A percentile compares a stretch with the other conserved stretches of the same genome.
Evolutionary conservation across 2,888 invertebrate species (phyloP).

Genomic region (Dynastes tityus): DNA sequence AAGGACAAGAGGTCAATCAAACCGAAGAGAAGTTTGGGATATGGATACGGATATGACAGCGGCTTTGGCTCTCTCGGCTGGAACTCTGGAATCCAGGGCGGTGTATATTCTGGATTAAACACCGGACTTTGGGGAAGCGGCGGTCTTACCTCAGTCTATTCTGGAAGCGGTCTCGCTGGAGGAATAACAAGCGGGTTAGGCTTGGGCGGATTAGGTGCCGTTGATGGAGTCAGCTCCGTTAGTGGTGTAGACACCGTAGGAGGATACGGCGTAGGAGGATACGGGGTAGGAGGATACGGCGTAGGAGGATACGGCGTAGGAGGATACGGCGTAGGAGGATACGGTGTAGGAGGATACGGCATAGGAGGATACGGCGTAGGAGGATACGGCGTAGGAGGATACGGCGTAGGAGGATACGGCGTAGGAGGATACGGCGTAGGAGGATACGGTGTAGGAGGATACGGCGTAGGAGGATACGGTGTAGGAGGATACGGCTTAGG

Average conservation of each 20-base stretch:
- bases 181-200: conserved; percentile 12
- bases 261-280: no score
- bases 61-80: conserved; percentile 38
- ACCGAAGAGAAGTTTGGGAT: conserved; percentile 49
- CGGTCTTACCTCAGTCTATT: not conserved
- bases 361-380: not conserved
- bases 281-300: not conserved
- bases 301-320: not conserved
- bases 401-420: not conserved
- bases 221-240: not conserved
- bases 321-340: not conserved
- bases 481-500: not conserved
- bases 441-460: not conserved
- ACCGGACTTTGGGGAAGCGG: conserved; percentile 12
- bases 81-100: conserved; percentile 35
- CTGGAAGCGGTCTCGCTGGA: conserved; percentile 13
- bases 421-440: not conserved
- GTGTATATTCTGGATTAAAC: conserved; percentile 40
- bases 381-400: no score
- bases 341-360: not conserved
- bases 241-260: not conserved
- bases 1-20: conserved; percentile 37
- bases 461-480: conserved; percentile 11
- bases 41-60: conserved; percentile 46
- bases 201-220: not conserved